Evolutionary conservation across 2,888 invertebrate genomes (phyloP).

Genomic region (Tridacna crocea): DNA sequence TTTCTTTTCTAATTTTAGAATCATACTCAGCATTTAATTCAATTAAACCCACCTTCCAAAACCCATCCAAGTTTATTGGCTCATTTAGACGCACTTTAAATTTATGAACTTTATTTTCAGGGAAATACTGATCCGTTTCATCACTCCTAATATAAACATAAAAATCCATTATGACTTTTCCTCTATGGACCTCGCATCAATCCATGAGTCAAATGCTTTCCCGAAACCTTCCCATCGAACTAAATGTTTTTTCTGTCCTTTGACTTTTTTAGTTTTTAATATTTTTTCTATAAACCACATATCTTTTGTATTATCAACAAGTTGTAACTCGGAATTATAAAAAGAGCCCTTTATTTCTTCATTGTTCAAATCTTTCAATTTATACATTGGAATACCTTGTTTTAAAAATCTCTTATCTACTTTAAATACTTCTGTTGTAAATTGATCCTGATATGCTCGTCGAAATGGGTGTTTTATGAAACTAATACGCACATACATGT

Average conservation of each 20-base stretch:
- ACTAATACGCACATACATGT: constrained; percentile 41
- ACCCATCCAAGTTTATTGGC: constrained; percentile 13
- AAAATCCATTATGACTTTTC: constrained; percentile 43
- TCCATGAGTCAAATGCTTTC: constrained; percentile 37
- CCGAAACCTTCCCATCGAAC: constrained; percentile 42
- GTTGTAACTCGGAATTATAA: constrained; percentile 32
- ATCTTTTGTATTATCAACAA: constrained; percentile 38
- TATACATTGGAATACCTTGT: constrained; percentile 47
- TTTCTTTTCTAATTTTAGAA: background rate
- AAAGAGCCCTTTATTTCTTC: constrained; percentile 35
- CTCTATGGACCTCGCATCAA: constrained; percentile 38
- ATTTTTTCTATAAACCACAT: constrained; percentile 52
- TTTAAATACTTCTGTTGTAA: constrained; percentile 48
- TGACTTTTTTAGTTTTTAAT: constrained; percentile 41
- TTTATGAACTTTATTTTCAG: constrained; percentile 35
- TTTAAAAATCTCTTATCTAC: constrained; percentile 39
- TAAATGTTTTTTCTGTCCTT: constrained; percentile 42
- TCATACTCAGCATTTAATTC: constrained; percentile 5
- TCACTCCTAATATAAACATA: constrained; percentile 37
- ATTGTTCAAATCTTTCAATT: constrained; percentile 39
- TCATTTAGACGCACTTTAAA: constrained; percentile 38
- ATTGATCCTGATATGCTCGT: constrained; percentile 49
- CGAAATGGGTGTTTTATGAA: constrained; percentile 46
- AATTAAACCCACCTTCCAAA: constrained; percentile 6
- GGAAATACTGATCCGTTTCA: constrained; percentile 38